A percentile compares a stretch with the other conserved stretches of the same genome.
Evolutionary conservation across 1,140 invertebrate species (phyloP).

Genomic region (Euglossa dilemma): DNA sequence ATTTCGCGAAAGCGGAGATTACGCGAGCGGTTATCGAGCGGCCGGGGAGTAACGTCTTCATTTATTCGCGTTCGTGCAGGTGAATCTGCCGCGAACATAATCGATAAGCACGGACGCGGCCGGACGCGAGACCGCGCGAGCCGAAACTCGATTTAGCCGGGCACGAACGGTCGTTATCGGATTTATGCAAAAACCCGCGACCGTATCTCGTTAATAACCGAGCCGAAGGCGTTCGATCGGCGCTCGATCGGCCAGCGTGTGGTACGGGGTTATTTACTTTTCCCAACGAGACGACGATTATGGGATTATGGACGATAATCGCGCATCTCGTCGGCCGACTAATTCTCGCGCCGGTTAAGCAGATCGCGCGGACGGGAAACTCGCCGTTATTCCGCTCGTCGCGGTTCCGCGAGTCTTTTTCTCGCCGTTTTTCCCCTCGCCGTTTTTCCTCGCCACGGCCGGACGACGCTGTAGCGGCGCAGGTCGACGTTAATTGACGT

Average conservation of each 20-base stretch:
- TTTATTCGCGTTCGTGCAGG: neutral
- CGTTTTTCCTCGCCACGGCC: too few species aligned
- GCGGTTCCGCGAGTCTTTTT: neutral
- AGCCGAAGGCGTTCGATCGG: slow-evolving; percentile 15
- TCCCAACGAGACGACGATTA: slow-evolving; percentile 43
- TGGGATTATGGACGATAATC: slow-evolving; percentile 42
- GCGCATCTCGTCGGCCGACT: slow-evolving; percentile 34
- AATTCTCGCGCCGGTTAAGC: slow-evolving; percentile 43
- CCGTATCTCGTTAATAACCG: slow-evolving; percentile 38
- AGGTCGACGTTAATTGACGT: slow-evolving; percentile 75
- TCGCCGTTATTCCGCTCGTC: slow-evolving; percentile 27
- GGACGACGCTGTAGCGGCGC: slow-evolving; percentile 61
- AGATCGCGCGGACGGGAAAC: slow-evolving; percentile 32
- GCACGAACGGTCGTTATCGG: slow-evolving; percentile 35
- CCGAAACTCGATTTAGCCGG: slow-evolving; percentile 46
- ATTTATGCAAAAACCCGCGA: slow-evolving; percentile 37
- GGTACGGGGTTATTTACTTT: slow-evolving; percentile 56
- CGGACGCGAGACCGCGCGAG: slow-evolving; percentile 5
- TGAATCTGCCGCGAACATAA: neutral
- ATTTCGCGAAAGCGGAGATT: too few species aligned
- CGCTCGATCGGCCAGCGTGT: slow-evolving; percentile 10
- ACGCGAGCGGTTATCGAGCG: neutral
- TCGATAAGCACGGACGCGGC: slow-evolving; percentile 29
- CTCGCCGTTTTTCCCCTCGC: neutral
- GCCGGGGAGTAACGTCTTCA: neutral